A percentile compares a stretch with the other conserved stretches of the same genome.
Evolutionary conservation across 1,140 invertebrate species (phyloP).

Genomic region (Drosophila sp.): DNA sequence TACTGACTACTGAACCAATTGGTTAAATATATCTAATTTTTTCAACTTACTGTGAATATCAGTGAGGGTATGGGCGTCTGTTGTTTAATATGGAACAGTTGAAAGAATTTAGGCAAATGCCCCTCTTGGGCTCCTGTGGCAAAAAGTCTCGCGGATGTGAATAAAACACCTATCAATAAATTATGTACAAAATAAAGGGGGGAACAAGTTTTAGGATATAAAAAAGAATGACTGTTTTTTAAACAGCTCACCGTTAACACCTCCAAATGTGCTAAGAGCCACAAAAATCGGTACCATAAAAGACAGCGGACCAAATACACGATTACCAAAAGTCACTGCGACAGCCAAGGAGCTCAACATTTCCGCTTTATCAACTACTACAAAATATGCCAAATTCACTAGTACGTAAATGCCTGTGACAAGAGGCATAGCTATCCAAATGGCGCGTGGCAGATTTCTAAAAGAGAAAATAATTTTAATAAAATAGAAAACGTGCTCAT

Average conservation of each 20-base stretch:
- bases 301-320: conserved; percentile 89
- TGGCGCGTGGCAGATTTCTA: conserved; percentile 93
- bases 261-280: conserved; percentile 92
- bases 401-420: conserved; percentile 94
- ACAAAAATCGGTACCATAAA: conserved; percentile 96
- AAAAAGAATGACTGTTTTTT: too few species aligned
- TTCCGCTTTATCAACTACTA: conserved; percentile 90
- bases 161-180: conserved; percentile 86
- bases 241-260: conserved; percentile 89
- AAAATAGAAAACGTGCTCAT: conserved; percentile 28
- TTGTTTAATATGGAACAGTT: conserved; percentile 89
- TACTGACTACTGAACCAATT: not conserved
- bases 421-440: conserved; percentile 93
- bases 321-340: conserved; percentile 92
- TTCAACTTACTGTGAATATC: conserved; percentile 87
- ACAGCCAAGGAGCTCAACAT: conserved; percentile 91
- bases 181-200: too few species aligned
- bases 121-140: conserved; percentile 91
- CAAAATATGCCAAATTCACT: conserved; percentile 95
- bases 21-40: not conserved
- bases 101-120: conserved; percentile 91
- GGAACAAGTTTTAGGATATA: too few species aligned
- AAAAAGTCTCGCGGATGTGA: conserved; percentile 92
- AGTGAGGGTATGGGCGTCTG: conserved; percentile 92
- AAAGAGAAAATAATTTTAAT: conserved; percentile 33